Evolutionary conservation across 2,797 vertebrate genomes (phyloP).

Genomic region (Diglossa cyanea): DNA sequence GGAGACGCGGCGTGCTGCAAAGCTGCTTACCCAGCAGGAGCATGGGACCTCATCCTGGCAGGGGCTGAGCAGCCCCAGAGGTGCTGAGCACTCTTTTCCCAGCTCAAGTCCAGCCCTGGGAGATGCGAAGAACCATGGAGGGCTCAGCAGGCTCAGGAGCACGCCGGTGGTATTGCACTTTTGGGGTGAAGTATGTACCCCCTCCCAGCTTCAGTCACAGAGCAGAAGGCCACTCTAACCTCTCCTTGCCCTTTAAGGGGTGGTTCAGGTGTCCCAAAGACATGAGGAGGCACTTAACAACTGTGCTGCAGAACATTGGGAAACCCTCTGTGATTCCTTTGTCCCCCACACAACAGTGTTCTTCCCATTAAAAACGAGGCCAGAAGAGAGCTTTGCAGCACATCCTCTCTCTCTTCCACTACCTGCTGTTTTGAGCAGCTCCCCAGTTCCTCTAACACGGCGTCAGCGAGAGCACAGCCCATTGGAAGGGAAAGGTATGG

Average conservation of each 20-base stretch:
- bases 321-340: neutral
- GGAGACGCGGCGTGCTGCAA: neutral
- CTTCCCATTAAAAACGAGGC: neutral
- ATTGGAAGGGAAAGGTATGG: neutral
- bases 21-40: conserved; percentile 1
- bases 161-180: fast-evolving
- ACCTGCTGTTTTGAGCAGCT: neutral
- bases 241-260: neutral
- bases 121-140: neutral
- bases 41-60: neutral
- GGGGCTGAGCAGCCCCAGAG: neutral
- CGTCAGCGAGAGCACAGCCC: neutral
- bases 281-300: neutral
- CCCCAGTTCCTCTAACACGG: neutral
- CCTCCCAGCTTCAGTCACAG: neutral
- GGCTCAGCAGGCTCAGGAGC: neutral
- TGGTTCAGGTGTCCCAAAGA: neutral
- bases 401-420: neutral
- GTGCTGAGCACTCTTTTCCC: neutral
- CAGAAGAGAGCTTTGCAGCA: neutral
- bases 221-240: neutral
- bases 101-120: neutral
- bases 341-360: neutral
- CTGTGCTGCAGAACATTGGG: neutral
- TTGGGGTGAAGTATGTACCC: fast-evolving